Conservation (phyloP, 1,140 invertebrate genomes). For the Hylyphantes graminicola region DNA sequence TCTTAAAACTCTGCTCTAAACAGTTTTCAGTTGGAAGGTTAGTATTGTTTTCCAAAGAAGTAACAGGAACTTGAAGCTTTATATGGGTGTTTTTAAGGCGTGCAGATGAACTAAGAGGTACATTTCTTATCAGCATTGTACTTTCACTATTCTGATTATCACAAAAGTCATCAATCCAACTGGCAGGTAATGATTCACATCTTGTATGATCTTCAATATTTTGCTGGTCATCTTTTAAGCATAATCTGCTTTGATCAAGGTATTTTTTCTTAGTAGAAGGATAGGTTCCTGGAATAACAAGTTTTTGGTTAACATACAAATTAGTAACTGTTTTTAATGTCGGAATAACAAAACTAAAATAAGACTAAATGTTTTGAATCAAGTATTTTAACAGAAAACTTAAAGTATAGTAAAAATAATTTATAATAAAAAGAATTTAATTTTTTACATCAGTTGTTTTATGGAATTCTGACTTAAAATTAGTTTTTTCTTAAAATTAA, state of each 20-base stretch:
- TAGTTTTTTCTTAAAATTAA: no score
- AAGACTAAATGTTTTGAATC: no score
- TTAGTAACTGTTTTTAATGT: background rate
- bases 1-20: background rate
- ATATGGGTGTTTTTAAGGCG: background rate
- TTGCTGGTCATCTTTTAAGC: background rate
- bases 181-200: conserved; percentile 31
- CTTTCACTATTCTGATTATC: background rate
- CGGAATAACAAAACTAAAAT: no score
- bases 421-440: no score
- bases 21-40: background rate
- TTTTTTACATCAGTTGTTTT: no score
- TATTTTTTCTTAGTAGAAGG: conserved; percentile 27
- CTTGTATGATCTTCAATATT: background rate
- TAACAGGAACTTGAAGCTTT: conserved; percentile 1
- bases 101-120: background rate
- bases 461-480: no score
- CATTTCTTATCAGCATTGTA: background rate
- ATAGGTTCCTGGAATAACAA: conserved; percentile 15
- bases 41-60: background rate
- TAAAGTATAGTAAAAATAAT: no score
- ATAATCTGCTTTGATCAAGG: background rate
- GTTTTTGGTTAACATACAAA: background rate
- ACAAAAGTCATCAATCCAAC: conserved; percentile 20
- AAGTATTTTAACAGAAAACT: no score